Evolutionary conservation across 1,140 invertebrate genomes (phyloP).

Genomic region (Littorina saxatilis): DNA sequence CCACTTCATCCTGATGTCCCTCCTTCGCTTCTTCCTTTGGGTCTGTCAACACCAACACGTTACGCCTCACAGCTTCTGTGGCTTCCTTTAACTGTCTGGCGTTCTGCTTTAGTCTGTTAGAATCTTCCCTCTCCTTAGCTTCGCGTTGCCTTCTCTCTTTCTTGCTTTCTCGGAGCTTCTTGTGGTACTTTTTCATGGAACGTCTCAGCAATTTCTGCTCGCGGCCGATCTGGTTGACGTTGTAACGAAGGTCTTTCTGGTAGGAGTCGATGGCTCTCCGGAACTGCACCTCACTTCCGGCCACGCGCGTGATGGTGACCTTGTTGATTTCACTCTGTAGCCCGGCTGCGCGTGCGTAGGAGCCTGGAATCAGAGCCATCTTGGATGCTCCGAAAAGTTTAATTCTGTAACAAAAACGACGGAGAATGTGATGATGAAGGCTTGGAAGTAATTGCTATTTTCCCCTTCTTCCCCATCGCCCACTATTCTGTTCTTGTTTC

Average conservation of each 20-base stretch:
- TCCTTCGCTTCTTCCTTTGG: too few species aligned
- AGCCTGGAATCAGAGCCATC: constrained; percentile 51
- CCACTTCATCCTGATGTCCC: too few species aligned
- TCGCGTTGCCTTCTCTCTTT: constrained; percentile 40
- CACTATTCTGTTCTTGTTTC: not conserved
- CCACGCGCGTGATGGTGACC: constrained; percentile 58
- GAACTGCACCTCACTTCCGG: constrained; percentile 53
- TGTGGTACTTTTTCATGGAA: constrained; percentile 46
- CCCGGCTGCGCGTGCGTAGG: constrained; percentile 54
- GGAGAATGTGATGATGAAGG: not conserved
- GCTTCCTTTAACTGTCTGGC: not conserved
- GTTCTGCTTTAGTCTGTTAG: constrained; percentile 13
- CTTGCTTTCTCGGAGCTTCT: constrained; percentile 44
- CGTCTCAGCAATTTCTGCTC: constrained; percentile 51
- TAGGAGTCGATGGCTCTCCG: constrained; percentile 50
- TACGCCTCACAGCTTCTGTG: constrained; percentile 10
- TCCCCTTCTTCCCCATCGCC: not conserved
- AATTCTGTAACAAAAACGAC: constrained; percentile 8
- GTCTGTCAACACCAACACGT: too few species aligned
- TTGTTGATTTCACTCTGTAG: constrained; percentile 59
- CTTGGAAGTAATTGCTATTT: not conserved
- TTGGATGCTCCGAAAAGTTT: constrained; percentile 37
- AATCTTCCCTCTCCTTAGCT: constrained; percentile 21
- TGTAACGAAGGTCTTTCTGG: constrained; percentile 51
- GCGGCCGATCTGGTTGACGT: constrained; percentile 46